Conservation (phyloP, 2,888 invertebrate genomes). For the Drepanosiphum platanoidis region DNA sequence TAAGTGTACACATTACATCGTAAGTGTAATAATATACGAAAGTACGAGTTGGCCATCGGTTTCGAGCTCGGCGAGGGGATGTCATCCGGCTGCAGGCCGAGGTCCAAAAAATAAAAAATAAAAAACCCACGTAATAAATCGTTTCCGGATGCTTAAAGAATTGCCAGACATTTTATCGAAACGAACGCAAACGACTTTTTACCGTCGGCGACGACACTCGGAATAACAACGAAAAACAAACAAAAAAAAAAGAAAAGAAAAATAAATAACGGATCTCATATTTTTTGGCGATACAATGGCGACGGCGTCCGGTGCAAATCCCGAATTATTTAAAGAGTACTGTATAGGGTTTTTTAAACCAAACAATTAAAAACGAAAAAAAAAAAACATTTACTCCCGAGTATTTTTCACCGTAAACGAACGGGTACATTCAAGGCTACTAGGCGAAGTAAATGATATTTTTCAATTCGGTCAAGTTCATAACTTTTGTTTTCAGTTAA, state of each 20-base stretch:
- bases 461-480: no score
- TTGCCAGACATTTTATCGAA: constrained; percentile 7
- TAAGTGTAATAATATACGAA: not conserved
- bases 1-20: no score
- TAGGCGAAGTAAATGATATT: no score
- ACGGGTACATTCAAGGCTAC: no score
- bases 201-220: not conserved
- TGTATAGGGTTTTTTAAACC: no score
- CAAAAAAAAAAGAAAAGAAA: not conserved
- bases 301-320: not conserved
- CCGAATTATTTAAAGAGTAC: not conserved
- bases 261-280: not conserved
- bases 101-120: no score
- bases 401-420: not conserved
- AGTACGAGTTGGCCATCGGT: not conserved
- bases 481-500: no score
- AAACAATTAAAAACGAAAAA: no score
- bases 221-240: not conserved
- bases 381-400: not conserved
- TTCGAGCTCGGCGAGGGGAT: not conserved
- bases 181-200: constrained; percentile 15
- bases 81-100: not conserved
- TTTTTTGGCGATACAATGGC: not conserved
- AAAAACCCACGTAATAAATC: constrained; percentile 20
- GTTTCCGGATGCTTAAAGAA: constrained; percentile 28